phyloP scores from a whole-genome alignment of 2,797 vertebrate species.

The Spondyliosoma cantharus region DNA sequence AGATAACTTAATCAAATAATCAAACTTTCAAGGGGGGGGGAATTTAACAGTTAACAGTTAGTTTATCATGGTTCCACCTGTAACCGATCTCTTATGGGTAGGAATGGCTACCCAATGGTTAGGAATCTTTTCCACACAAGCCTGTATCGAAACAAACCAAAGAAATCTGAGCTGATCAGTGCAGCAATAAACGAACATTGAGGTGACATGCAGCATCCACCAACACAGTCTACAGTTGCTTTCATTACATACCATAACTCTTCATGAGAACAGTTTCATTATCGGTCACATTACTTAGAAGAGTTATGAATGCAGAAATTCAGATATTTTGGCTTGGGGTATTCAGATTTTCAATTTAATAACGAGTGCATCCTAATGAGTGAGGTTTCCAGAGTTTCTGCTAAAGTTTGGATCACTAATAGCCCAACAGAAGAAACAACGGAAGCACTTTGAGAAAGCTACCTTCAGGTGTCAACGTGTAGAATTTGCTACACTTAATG shows the following conservation, averaged over 20 bases:
- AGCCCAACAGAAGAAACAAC: background rate
- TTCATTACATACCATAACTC: background rate
- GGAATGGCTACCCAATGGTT: background rate
- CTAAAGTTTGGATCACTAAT: background rate
- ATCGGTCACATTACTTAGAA: background rate
- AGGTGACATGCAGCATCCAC: background rate
- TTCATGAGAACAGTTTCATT: background rate
- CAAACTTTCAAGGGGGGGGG: background rate
- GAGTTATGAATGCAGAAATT: background rate
- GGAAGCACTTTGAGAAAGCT: background rate
- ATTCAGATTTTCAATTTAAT: conserved; percentile 7
- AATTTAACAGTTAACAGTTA: background rate
- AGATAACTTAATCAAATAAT: conserved; percentile 10
- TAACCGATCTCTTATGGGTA: background rate
- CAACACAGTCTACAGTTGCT: no score
- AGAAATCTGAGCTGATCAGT: background rate
- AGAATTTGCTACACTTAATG: background rate
- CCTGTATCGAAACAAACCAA: background rate
- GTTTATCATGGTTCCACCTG: no score
- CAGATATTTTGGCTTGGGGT: conserved; percentile 7
- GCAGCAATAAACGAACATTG: background rate
- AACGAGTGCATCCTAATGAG: conserved; percentile 1
- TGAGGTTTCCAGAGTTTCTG: background rate
- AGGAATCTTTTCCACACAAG: background rate
- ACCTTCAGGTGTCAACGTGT: background rate